A percentile compares a stretch with the other conserved stretches of the same genome.
These are phyloP conservation scores for Tympanoctomys barrerae DNA, from an alignment of 2,797 vertebrate genomes.

Conservation along the genomic window DNA sequence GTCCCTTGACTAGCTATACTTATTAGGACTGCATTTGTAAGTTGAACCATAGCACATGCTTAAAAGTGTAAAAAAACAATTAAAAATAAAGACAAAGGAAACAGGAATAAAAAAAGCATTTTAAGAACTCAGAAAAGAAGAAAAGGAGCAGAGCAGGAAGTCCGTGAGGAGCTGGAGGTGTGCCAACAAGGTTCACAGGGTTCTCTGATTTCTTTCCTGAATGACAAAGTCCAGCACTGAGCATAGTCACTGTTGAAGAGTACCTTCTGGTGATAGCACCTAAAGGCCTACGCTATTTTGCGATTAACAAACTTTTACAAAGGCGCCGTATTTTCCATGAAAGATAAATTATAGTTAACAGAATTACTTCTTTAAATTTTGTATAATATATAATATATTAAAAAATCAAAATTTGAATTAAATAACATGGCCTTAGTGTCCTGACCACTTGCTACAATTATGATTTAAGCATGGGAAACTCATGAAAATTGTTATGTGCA, in stretches of 20 bases:
- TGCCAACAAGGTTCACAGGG: neutral
- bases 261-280: neutral
- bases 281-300: conserved; percentile 63
- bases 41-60: too few relatives aligned
- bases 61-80: neutral
- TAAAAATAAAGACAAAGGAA: conserved; percentile 28
- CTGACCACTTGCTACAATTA: conserved; percentile 59
- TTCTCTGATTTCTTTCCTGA: conserved; percentile 41
- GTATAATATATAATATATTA: conserved; percentile 1
- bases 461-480: conserved; percentile 69
- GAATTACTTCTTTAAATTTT: conserved; percentile 56
- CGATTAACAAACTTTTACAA: conserved; percentile 64
- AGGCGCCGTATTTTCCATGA: neutral
- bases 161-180: neutral
- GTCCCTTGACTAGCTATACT: too few relatives aligned
- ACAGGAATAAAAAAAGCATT: neutral
- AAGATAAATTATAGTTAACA: neutral
- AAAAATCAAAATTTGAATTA: conserved; percentile 72
- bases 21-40: too few relatives aligned
- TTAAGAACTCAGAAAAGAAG: conserved; percentile 53
- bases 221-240: conserved; percentile 24
- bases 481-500: conserved; percentile 73
- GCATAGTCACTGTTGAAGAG: conserved; percentile 28
- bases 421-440: conserved; percentile 40
- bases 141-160: neutral